These are phyloP conservation scores for Magallana gigas DNA, from an alignment of 1,140 invertebrate genomes.

Conservation along the genomic window DNA sequence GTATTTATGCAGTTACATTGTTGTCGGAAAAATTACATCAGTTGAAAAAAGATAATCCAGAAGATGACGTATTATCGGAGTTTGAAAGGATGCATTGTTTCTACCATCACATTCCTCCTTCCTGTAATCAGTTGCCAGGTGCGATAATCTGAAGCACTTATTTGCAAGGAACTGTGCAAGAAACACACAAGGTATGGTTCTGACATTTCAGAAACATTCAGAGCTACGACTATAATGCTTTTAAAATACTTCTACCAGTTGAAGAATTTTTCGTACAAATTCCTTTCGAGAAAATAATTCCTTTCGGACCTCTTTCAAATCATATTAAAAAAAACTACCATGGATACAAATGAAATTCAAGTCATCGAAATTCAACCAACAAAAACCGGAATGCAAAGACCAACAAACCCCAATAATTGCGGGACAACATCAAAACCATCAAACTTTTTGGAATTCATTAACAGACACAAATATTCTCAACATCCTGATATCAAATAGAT, in stretches of 20 bases:
- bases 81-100: constrained; percentile 32
- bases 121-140: neutral
- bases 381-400: neutral
- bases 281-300: constrained; percentile 13
- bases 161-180: too few relatives aligned
- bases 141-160: neutral
- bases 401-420: neutral
- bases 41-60: neutral
- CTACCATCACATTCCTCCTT: neutral
- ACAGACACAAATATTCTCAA: too few relatives aligned
- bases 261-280: neutral
- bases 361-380: neutral
- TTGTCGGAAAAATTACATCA: too few relatives aligned
- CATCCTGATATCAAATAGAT: too few relatives aligned
- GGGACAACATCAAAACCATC: too few relatives aligned
- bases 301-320: neutral
- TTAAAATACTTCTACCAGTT: too few relatives aligned
- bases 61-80: neutral
- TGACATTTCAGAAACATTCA: neutral
- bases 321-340: constrained; percentile 15
- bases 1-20: too few relatives aligned
- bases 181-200: too few relatives aligned
- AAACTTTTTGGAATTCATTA: too few relatives aligned
- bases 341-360: constrained; percentile 13
- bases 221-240: neutral